phyloP scores from a whole-genome alignment of 2,797 vertebrate genomes.

The Pampus argenteus region DNA sequence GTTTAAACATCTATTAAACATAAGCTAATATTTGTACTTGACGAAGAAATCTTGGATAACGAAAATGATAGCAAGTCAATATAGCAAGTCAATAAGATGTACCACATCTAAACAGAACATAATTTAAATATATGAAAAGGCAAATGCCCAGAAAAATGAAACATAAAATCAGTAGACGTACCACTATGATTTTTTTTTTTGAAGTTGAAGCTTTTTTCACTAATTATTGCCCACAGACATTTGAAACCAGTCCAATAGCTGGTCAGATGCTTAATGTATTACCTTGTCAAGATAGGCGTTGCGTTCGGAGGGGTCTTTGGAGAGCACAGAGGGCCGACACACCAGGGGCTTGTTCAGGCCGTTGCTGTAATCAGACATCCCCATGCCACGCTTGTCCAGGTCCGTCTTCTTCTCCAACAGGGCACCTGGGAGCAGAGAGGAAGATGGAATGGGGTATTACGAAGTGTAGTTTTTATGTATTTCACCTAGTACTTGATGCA shows the following conservation, averaged over 20 bases:
- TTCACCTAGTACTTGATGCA: background rate
- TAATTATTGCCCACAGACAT: background rate
- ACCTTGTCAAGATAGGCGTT: conserved; percentile 96
- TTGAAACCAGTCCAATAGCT: background rate
- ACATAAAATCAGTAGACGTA: background rate
- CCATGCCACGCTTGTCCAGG: conserved; percentile 97
- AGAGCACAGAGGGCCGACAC: conserved; percentile 93
- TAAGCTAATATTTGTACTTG: background rate
- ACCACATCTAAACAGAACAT: background rate
- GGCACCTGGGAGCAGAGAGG: conserved; percentile 84
- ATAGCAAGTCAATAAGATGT: no score
- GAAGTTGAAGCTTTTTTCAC: no score
- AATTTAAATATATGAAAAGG: background rate
- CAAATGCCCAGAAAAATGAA: background rate
- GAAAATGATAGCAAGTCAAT: background rate
- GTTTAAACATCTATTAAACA: no score
- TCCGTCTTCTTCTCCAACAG: conserved; percentile 99
- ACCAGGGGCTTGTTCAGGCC: conserved; percentile 94
- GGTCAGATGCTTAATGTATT: background rate
- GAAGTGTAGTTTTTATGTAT: background rate
- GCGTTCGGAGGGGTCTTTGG: conserved; percentile 98
- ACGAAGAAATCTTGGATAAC: background rate
- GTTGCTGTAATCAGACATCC: conserved; percentile 96
- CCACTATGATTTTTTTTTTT: background rate
- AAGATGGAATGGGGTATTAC: background rate